Evolutionary conservation across 2,888 invertebrate genomes (phyloP).

Genomic region (Celastrina argiolus): DNA sequence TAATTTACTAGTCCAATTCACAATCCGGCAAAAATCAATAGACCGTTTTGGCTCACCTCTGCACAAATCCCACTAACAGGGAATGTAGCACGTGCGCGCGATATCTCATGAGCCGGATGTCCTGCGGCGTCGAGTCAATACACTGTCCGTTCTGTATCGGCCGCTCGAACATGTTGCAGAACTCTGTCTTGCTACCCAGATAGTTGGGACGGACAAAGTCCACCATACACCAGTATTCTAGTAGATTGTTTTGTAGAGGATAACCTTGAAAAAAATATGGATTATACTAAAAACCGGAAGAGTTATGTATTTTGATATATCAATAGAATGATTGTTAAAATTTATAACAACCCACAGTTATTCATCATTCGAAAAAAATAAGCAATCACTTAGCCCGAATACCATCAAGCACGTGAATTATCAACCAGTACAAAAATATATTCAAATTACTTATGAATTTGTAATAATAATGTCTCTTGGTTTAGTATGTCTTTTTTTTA

Average conservation of each 20-base stretch:
- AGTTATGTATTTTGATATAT: too few species aligned
- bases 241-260: constrained; percentile 97
- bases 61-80: constrained; percentile 96
- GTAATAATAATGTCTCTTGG: too few species aligned
- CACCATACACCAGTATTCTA: constrained; percentile 99
- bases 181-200: constrained; percentile 96
- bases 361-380: too few species aligned
- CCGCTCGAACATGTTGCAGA: constrained; percentile 98
- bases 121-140: constrained; percentile 96
- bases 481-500: too few species aligned
- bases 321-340: too few species aligned
- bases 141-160: constrained; percentile 99
- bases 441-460: too few species aligned
- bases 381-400: too few species aligned
- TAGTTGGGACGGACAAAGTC: constrained; percentile 99
- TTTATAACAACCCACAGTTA: too few species aligned
- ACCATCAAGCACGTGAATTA: too few species aligned
- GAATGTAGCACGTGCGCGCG: constrained; percentile 97
- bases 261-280: constrained; percentile 81
- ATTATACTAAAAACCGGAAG: too few species aligned
- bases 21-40: not conserved
- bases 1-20: too few species aligned
- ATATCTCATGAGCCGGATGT: constrained; percentile 95
- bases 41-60: constrained; percentile 75
- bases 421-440: too few species aligned